Base-by-base conservation (phyloP, 2,113 vertebrate species). In the Onychorhynchus coronatus region DNA sequence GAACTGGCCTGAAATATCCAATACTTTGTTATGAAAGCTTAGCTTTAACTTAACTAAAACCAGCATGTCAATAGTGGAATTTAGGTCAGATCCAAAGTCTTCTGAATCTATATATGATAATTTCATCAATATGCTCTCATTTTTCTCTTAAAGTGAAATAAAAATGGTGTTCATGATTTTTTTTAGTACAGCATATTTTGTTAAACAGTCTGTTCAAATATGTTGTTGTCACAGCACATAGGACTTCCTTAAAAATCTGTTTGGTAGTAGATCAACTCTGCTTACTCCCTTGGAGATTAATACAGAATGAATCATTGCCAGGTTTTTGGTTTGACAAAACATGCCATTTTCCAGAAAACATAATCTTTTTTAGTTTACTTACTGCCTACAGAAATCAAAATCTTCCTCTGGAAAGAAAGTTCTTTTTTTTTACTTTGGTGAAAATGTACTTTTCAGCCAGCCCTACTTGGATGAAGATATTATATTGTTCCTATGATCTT, bases 1-100 rank as follows among this genome's bases (percentile, higher is more conserved):
- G 61, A 81, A 92, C 11, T 8, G n/a, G 11, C 84, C 98, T 98
- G 95, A 83, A 98, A 95, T 52, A 96, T 59, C 31, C 28, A 76
- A 83, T 31, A 93, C 28, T 82, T 76, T 55, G n/a, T 88, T 74
- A 88, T 5, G 18, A 91, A 88, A 91, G 55, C 11, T 59, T 70
- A 53, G 21, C 21, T 89, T 85, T 71, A 78, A 77, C 41, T n/a
- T 68, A 85, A 49, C 33, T 89, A 87, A 88, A 95, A 59, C 41
- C 33, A 63, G 35, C 11, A 53, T 23, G 6, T 52, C 70, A 73
- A 25, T 12, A 72, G 8, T 27, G 22, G 46, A 82, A 42, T 59
- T 75, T 15, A 55, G 41, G 30, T 72, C 50, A 76, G 33, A 74
- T 28, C 23, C 14, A 11, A 79, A 85, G 11, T 46, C 28, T 61